These are phyloP conservation scores for Crenichthys baileyi DNA, from an alignment of 2,797 vertebrate genomes.

Conservation along the genomic window DNA sequence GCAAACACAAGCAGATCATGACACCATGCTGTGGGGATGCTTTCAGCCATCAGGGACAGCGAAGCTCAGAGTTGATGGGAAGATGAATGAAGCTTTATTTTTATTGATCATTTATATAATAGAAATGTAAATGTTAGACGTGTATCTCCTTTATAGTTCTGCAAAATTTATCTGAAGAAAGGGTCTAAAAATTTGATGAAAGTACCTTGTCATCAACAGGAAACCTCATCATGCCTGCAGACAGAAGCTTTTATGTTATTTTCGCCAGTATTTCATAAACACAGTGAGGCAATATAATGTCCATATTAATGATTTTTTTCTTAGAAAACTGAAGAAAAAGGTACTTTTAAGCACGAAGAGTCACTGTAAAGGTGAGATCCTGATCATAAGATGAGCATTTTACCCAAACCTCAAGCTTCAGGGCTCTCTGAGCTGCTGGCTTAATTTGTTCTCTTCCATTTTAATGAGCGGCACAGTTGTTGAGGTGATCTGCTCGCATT, in stretches of 20 bases:
- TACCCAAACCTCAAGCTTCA: slow-evolving; percentile 39
- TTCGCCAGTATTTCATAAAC: background rate
- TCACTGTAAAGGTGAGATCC: slow-evolving; percentile 11
- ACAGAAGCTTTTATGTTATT: background rate
- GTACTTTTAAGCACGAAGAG: background rate
- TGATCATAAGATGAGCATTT: slow-evolving; percentile 2
- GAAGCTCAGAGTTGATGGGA: too few species aligned
- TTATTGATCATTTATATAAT: too few species aligned
- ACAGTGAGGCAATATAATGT: background rate
- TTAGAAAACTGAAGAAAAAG: slow-evolving; percentile 1
- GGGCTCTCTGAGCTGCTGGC: slow-evolving; percentile 12
- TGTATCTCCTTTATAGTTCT: background rate
- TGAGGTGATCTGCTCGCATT: slow-evolving; percentile 29
- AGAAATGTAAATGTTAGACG: background rate
- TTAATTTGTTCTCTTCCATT: slow-evolving; percentile 31
- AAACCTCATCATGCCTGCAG: too few species aligned
- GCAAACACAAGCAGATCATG: too few species aligned
- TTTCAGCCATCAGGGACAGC: too few species aligned
- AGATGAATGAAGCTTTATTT: too few species aligned
- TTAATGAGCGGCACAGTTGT: slow-evolving; percentile 64
- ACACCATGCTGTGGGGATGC: too few species aligned
- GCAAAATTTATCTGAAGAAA: background rate
- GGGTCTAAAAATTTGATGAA: too few species aligned
- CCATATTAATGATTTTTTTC: background rate
- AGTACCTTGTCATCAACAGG: too few species aligned